Evolutionary conservation across 2,797 vertebrate genomes (phyloP).

Genomic region (Trichosurus vulpecula): DNA sequence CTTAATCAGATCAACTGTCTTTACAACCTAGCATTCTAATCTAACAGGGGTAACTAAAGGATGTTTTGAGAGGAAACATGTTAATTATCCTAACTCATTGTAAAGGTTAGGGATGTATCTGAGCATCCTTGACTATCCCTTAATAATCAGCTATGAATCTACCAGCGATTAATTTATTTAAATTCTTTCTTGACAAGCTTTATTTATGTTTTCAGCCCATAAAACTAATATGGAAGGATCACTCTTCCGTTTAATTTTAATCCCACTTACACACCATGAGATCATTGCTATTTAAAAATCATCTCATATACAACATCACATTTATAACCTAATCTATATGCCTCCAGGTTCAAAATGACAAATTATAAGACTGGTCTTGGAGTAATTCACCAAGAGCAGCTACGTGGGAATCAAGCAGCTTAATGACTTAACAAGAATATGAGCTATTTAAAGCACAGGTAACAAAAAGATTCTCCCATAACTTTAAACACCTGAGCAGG

Average conservation of each 20-base stretch:
- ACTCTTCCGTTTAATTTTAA: slow-evolving; percentile 4
- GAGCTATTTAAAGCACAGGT: neutral
- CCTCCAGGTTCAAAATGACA: neutral
- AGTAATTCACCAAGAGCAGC: neutral
- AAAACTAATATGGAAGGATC: slow-evolving; percentile 5
- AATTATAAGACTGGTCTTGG: slow-evolving; percentile 7
- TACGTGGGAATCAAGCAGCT: neutral
- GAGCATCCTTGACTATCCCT: neutral
- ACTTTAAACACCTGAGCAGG: neutral
- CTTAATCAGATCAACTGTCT: neutral
- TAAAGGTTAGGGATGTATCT: neutral
- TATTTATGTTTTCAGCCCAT: slow-evolving; percentile 6
- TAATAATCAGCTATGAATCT: neutral
- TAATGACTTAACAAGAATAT: neutral
- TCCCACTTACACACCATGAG: neutral
- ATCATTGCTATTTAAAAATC: neutral
- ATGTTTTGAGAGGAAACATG: neutral
- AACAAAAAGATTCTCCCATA: slow-evolving; percentile 10
- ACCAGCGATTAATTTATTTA: neutral
- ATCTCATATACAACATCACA: neutral
- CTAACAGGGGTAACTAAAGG: neutral
- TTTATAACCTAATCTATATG: neutral
- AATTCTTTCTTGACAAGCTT: slow-evolving; percentile 27
- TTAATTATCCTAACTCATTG: neutral
- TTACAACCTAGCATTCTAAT: neutral